Evolutionary conservation across 2,888 invertebrate species (phyloP).

Genomic region (Proisotoma minuta): DNA sequence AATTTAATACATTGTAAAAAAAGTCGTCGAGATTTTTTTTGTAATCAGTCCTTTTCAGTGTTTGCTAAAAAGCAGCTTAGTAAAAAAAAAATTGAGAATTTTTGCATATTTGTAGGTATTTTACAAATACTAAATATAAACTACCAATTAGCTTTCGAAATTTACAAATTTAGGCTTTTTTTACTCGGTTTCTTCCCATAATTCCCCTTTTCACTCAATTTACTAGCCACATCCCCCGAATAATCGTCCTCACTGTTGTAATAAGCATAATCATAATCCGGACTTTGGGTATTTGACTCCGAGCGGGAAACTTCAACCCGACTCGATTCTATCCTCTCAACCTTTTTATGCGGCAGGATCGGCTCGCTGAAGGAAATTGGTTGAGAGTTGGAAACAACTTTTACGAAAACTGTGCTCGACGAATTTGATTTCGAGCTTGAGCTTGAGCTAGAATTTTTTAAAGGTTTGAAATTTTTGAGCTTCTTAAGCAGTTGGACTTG

Average conservation of each 20-base stretch:
- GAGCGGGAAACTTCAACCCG: background rate
- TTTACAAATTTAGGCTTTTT: background rate
- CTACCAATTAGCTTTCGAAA: background rate
- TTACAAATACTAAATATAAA: no score
- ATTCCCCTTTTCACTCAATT: constrained; percentile 23
- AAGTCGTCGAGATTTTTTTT: no score
- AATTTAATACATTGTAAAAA: no score
- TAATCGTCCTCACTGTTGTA: constrained; percentile 42
- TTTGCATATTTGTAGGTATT: no score
- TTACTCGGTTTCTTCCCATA: constrained; percentile 35
- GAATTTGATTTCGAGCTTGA: background rate
- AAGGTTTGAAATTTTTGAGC: constrained; percentile 13
- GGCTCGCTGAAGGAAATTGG: constrained; percentile 28
- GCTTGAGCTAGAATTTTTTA: background rate
- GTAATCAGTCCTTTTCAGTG: no score
- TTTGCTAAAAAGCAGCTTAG: no score
- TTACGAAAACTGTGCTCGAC: constrained; percentile 15
- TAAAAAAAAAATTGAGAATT: no score
- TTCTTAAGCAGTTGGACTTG: constrained; percentile 21
- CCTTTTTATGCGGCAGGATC: constrained; percentile 4
- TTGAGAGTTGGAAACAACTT: constrained; percentile 16
- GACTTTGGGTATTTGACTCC: constrained; percentile 32
- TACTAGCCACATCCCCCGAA: constrained; percentile 14
- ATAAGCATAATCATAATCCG: constrained; percentile 46
- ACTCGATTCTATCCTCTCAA: background rate